Conservation (phyloP, 2,888 invertebrate species). For the Clepsis dumicolana region DNA sequence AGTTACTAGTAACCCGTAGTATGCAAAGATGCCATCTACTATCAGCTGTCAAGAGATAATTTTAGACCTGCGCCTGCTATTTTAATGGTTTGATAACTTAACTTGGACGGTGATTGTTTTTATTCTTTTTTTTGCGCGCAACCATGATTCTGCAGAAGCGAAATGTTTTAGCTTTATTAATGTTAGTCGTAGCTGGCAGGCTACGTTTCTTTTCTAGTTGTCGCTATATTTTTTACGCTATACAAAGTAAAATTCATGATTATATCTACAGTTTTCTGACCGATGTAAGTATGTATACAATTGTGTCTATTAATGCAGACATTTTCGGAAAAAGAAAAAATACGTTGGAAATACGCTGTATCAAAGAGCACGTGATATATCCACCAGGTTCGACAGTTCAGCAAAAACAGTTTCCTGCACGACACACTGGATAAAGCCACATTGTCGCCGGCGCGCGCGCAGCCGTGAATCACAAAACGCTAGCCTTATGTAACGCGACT, state of each 20-base stretch:
- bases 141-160: not conserved
- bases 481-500: slow-evolving; percentile 62
- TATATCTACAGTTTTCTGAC: not conserved
- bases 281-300: too few species aligned
- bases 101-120: not conserved
- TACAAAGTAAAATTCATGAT: not conserved
- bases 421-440: slow-evolving; percentile 22
- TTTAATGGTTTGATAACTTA: slow-evolving; percentile 24
- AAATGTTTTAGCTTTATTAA: not conserved
- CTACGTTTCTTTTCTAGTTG: not conserved
- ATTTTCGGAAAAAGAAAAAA: too few species aligned
- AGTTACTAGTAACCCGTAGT: slow-evolving; percentile 63
- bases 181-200: not conserved
- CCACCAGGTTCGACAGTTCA: not conserved
- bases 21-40: slow-evolving; percentile 64
- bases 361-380: too few species aligned
- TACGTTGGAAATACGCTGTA: too few species aligned
- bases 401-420: not conserved
- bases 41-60: slow-evolving; percentile 67
- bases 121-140: not conserved
- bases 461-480: slow-evolving; percentile 64
- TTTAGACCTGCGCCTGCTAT: slow-evolving; percentile 57
- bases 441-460: slow-evolving; percentile 50
- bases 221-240: not conserved
- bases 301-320: not conserved